Base-by-base conservation (phyloP, 2,113 vertebrate genomes). In the Salvelinus alpinus region DNA sequence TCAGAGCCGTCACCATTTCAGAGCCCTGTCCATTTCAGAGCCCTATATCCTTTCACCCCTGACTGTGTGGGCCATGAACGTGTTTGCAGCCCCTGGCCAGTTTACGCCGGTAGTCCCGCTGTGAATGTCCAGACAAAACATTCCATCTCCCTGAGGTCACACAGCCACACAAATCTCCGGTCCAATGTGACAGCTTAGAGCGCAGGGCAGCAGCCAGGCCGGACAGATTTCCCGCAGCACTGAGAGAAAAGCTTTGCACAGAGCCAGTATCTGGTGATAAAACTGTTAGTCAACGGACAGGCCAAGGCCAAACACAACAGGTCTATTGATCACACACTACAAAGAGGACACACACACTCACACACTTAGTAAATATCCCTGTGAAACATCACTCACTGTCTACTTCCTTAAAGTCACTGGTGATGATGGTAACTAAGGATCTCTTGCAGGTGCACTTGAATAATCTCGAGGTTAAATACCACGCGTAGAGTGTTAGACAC, bases 61-160 rank as follows among this genome's bases (percentile, higher is more conserved):
- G 27, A 22, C 38, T 48, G 11, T 73, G 59, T 13, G 12, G 67
- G 59, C 57, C 73, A 48, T n/a, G 57, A 64, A n/a, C 2, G 60
- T 31, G 67, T 31, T 66, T 75, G 54, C 18, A 27, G 57, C 73
- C 74, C 51, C 59, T 14, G 73, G 69, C 24, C 14, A 71, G 77
- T 71, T 75, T 77, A 78, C 72, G 72, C 82, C 13, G 74, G 81
- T 78, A 88, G 83, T 77, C 76, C 82, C 80, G 83, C 80, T 82
- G 87, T 73, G 78, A 80, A 77, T 64, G 60, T 87, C 81, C 86
- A 80, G 85, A 90, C 85, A 83, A 90, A 90, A 92, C 92, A 94
- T 94, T 93, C 92, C 91, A 88, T 76, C 76, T 71, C 80, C 79
- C 84, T 92, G 90, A 93, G 80, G 82, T 93, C 89, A 93, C 71